These are phyloP conservation scores for Osmoderma eremita DNA, from an alignment of 2,888 invertebrate genomes.

Conservation along the genomic window DNA sequence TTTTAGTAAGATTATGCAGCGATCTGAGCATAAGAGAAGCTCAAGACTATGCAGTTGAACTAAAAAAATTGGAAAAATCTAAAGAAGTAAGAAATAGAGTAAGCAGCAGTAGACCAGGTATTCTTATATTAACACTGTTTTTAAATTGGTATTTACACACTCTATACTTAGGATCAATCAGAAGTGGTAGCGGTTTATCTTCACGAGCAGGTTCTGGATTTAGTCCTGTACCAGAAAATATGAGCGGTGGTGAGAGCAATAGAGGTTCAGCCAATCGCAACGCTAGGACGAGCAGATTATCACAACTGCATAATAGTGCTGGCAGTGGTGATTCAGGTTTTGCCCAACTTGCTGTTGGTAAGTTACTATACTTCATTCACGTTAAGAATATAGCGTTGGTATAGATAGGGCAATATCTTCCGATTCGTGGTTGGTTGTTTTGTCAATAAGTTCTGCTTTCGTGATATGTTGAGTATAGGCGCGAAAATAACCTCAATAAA, in stretches of 20 bases:
- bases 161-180: slow-evolving; percentile 62
- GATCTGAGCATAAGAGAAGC: slow-evolving; percentile 93
- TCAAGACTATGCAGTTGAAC: slow-evolving; percentile 82
- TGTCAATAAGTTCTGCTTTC: no score
- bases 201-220: slow-evolving; percentile 69
- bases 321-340: slow-evolving; percentile 62
- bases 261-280: slow-evolving; percentile 54
- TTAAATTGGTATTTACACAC: slow-evolving; percentile 19
- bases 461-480: no score
- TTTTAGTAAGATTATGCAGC: slow-evolving; percentile 86
- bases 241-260: slow-evolving; percentile 52
- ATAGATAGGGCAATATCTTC: no score
- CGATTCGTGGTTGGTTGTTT: no score
- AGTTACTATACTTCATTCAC: no score
- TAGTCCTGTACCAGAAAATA: slow-evolving; percentile 65
- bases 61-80: slow-evolving; percentile 74
- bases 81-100: slow-evolving; percentile 69
- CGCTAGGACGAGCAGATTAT: slow-evolving; percentile 54
- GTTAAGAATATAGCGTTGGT: no score
- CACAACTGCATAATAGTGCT: slow-evolving; percentile 58
- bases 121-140: neutral
- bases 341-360: slow-evolving; percentile 51
- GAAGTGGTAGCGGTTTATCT: slow-evolving; percentile 68
- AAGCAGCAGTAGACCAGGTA: slow-evolving; percentile 68
- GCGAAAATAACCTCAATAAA: no score